Evolutionary conservation across 2,797 vertebrate genomes (phyloP), one percentile per base, ranked within the genome.

Genomic region (Telmatherina bonti): DNA sequence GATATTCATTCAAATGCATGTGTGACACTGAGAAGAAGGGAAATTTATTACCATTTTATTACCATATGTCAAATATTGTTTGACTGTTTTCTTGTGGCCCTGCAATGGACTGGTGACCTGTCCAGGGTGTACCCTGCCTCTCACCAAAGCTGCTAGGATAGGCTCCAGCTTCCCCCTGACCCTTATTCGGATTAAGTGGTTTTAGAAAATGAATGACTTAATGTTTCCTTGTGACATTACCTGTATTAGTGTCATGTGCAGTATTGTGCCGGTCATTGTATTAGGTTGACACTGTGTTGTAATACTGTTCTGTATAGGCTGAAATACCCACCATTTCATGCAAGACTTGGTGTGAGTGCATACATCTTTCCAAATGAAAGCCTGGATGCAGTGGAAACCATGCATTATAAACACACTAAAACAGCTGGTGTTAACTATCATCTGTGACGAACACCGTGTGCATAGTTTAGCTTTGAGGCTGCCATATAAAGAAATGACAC

Each of bases 381-480:
- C 30, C 69, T 81, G 55, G 54, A 63, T 63, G 55, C 64, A 55
- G 57, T 68, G 54, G 45, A 78, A 70, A 55, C 24, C 11, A n/a
- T 62, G 43, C 24, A n/a, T 26, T 69, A 24, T 73, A 27, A 76
- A 73, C 67, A 54, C 52, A 60, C 38, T 61, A 11, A 62, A 68
- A 52, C 13, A 45, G 9, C 69, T 45, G 5, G 11, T 15, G 9
- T 38, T 24, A 26, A 67, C 24, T 52, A 58, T 83, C 72, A 43
- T 75, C 43, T 76, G 49, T 64, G 67, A 76, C 79, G 69, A 70
- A 70, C 72, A 59, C 72, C 5, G 62, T 57, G 80, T 62, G 65
- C 67, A 88, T 70, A 82, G 76, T 84, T 81, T 45, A 56, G 67
- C 76, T 76, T 74, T 64, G 60, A 63, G 71, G 51, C 67, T 47